phyloP scores from a whole-genome alignment of 2,113 vertebrate species.

The Leiothrix lutea region DNA sequence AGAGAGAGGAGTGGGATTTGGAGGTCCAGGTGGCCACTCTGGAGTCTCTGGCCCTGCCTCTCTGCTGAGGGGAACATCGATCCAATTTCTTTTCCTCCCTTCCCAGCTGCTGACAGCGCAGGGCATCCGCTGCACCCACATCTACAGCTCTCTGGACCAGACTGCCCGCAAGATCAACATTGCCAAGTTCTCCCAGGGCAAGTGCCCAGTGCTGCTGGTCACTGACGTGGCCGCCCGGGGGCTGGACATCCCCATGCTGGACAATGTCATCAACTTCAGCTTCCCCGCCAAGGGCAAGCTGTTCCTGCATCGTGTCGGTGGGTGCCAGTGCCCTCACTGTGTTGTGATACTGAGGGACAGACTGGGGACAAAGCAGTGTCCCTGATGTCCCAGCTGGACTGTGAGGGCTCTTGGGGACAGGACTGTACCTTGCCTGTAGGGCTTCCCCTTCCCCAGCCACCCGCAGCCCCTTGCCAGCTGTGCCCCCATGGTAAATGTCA shows the following conservation, averaged over 20 bases:
- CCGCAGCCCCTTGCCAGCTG: neutral
- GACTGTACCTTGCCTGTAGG: neutral
- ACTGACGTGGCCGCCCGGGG: conserved; percentile 94
- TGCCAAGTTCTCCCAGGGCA: conserved; percentile 87
- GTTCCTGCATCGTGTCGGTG: conserved; percentile 95
- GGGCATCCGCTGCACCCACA: conserved; percentile 86
- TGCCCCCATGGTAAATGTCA: neutral
- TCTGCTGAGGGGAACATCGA: neutral
- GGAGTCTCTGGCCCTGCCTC: neutral
- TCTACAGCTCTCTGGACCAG: conserved; percentile 96
- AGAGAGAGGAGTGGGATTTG: neutral
- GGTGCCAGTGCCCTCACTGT: neutral
- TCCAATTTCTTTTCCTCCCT: neutral
- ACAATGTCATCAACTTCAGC: conserved; percentile 97
- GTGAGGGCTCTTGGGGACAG: neutral
- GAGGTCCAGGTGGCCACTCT: neutral
- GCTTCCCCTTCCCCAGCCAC: neutral
- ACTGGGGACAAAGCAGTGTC: neutral
- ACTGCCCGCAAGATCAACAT: conserved; percentile 98
- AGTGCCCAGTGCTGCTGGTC: conserved; percentile 89
- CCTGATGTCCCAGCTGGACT: neutral
- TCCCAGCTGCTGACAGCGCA: conserved; percentile 81
- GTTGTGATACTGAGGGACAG: neutral
- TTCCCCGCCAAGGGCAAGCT: conserved; percentile 95
- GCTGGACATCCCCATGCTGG: conserved; percentile 95